Evolutionary conservation across 1,140 invertebrate genomes (phyloP).

Genomic region (Drosophila sechellia): DNA sequence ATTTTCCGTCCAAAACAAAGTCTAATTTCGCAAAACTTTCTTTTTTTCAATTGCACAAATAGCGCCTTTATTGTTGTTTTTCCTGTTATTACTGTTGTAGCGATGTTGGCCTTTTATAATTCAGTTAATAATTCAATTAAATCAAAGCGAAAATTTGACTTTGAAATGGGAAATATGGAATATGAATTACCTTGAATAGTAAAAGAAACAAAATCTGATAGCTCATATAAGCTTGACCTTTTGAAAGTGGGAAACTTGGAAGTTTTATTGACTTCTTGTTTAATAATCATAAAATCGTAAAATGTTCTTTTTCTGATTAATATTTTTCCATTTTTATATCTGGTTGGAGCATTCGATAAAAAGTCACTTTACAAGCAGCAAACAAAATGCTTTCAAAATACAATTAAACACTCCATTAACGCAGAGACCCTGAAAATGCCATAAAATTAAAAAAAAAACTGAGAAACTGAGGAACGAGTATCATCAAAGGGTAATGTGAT

Average conservation of each 20-base stretch:
- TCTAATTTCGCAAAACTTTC: conserved; percentile 51
- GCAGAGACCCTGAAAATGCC: conserved; percentile 10
- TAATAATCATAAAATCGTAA: neutral
- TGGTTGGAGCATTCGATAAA: conserved; percentile 1
- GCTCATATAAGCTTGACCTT: neutral
- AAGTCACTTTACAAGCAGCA: conserved; percentile 19
- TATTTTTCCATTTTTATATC: neutral
- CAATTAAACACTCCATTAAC: conserved; percentile 40
- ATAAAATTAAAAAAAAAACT: conserved; percentile 15
- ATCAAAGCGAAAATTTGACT: conserved; percentile 13
- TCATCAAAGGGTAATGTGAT: conserved; percentile 47
- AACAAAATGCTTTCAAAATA: conserved; percentile 53
- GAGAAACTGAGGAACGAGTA: neutral
- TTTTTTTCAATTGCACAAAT: conserved; percentile 54
- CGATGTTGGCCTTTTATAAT: conserved; percentile 32
- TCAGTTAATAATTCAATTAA: conserved; percentile 20
- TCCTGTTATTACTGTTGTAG: conserved; percentile 25
- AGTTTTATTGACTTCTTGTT: no score
- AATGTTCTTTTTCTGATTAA: neutral
- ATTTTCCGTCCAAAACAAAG: conserved; percentile 53
- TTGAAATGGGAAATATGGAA: neutral
- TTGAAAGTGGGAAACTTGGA: neutral
- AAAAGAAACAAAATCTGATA: neutral
- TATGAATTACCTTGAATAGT: neutral
- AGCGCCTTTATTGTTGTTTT: conserved; percentile 33